Evolutionary conservation across 2,797 vertebrate genomes (phyloP), one percentile per base, ranked within the genome.

Genomic region (Bradypus variegatus): DNA sequence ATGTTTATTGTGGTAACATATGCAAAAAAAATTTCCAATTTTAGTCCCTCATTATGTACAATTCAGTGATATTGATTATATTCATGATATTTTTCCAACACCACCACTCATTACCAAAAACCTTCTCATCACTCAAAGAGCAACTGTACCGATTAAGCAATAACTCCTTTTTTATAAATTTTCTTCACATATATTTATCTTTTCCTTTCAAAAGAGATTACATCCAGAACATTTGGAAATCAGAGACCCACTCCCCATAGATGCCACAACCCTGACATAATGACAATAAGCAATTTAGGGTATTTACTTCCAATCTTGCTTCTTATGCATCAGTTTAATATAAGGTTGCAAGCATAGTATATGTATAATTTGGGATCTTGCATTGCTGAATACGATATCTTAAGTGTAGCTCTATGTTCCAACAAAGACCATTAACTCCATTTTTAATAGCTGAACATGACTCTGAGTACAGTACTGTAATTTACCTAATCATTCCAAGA

Each of bases 121-220:
- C 41, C 8, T 45, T 45, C 8, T 5, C 41, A 45, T 45, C 41
- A 45, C 41, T 45, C 41, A 45, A 45, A 45, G 41, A 45, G 41
- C 6, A 45, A 45, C 41, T 45, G 41, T 45, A 45, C 41, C 8
- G 41, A 45, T 45, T 45, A 45, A 45, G 41, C 41, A 45, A 45
- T 45, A 45, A 45, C 41, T 45, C 41, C 41, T 45, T 8, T 45
- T 8, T 45, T 45, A n/a, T 45, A 6, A 5, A 88, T 69, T 64
- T 91, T 88, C 79, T 88, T 90, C 79, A 75, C 36, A 73, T 11
- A 62, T 18, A 75, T 53, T 55, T 65, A 62, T 41, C 19, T 81
- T 90, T 88, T n/a, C 70, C 89, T 94, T 87, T 89, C 33, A 82
- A 67, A 92, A 85, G 45, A 14, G 38, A 77, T n/a, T 78, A 60